Evolutionary conservation across 2,888 invertebrate species (phyloP).

Genomic region (Heliconius cydno): DNA sequence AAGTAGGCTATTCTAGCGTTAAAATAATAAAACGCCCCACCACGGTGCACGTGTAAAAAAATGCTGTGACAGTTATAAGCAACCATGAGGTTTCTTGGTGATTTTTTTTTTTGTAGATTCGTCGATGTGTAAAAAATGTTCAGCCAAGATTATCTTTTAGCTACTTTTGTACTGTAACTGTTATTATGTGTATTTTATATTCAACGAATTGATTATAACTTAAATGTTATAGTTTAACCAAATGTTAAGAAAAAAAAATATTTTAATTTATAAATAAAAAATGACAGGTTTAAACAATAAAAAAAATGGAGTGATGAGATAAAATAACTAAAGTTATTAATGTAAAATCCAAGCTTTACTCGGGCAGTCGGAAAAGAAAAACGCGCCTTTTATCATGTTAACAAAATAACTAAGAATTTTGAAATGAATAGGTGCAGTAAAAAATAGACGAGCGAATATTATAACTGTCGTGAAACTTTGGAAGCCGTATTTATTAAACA

Average conservation of each 20-base stretch:
- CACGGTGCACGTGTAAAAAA: constrained; percentile 12
- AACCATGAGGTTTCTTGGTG: neutral
- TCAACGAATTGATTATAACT: neutral
- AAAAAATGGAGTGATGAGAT: neutral
- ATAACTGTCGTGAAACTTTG: neutral
- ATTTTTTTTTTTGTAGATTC: neutral
- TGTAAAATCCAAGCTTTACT: too few species aligned
- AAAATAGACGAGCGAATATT: neutral
- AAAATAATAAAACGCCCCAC: constrained; percentile 19
- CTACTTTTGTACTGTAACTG: neutral
- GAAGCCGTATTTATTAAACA: neutral
- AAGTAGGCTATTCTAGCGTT: constrained; percentile 23
- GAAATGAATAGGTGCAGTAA: neutral
- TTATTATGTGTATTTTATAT: neutral
- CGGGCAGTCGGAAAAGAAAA: too few species aligned
- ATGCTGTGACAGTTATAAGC: constrained; percentile 17
- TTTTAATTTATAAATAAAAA: neutral
- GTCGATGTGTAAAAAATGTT: constrained; percentile 5
- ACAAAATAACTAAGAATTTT: neutral
- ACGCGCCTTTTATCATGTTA: too few species aligned
- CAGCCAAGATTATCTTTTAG: neutral
- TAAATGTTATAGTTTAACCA: neutral
- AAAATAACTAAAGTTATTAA: neutral
- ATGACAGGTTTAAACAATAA: neutral
- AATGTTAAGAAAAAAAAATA: neutral